phyloP scores from a whole-genome alignment of 2,113 vertebrate genomes.

The Esox niger region DNA sequence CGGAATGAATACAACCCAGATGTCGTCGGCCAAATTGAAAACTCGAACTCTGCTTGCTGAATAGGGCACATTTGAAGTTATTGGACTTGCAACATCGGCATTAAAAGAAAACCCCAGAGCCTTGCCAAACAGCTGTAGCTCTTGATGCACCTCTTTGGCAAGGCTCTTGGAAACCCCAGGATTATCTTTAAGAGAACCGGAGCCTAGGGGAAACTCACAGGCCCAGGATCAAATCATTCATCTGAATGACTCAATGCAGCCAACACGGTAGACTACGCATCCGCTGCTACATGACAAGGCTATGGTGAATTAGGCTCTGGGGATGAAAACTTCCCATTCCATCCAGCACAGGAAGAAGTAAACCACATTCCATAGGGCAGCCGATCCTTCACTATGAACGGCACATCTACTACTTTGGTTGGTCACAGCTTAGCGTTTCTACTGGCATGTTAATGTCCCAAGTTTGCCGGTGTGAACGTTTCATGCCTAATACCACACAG shows the following conservation, averaged over 20 bases:
- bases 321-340: background rate
- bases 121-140: slow-evolving; percentile 10
- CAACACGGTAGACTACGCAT: slow-evolving; percentile 2
- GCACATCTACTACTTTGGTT: background rate
- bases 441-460: background rate
- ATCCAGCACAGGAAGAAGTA: background rate
- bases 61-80: too few species aligned
- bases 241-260: background rate
- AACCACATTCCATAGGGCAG: background rate
- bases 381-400: background rate
- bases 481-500: background rate
- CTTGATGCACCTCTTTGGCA: too few species aligned
- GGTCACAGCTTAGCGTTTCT: background rate
- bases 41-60: too few species aligned
- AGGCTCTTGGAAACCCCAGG: slow-evolving; percentile 1
- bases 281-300: background rate
- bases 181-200: too few species aligned
- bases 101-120: background rate
- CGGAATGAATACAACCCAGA: too few species aligned
- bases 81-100: slow-evolving; percentile 10
- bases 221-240: background rate
- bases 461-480: background rate
- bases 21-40: too few species aligned
- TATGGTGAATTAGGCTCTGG: background rate
- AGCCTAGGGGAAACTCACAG: slow-evolving; percentile 10